A percentile compares a stretch with the other conserved stretches of the same genome.
Evolutionary conservation across 2,797 vertebrate genomes (phyloP).

Genomic region (Argentina silus): DNA sequence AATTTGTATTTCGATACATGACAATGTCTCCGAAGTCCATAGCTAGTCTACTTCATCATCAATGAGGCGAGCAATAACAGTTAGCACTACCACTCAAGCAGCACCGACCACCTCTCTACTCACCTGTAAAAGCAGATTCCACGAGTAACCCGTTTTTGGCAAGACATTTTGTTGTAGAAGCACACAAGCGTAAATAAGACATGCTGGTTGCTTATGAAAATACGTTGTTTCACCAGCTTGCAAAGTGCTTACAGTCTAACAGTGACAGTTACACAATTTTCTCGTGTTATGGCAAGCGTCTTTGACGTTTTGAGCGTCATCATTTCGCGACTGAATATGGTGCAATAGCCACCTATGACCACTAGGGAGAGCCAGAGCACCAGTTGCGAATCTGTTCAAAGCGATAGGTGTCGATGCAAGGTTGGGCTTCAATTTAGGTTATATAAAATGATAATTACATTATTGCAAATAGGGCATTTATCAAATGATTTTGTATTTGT

Average conservation of each 20-base stretch:
- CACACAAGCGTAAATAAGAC: conserved; percentile 43
- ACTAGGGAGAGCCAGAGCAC: conserved; percentile 28
- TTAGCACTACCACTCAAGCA: neutral
- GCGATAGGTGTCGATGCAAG: neutral
- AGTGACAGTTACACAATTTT: conserved; percentile 34
- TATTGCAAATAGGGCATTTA: too few relatives aligned
- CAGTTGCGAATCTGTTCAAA: neutral
- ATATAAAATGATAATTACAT: too few relatives aligned
- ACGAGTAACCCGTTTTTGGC: conserved; percentile 16
- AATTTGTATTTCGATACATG: too few relatives aligned
- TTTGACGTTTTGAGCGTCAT: conserved; percentile 50
- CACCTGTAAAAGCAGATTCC: conserved; percentile 55
- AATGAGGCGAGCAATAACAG: too few relatives aligned
- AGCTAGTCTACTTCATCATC: too few relatives aligned
- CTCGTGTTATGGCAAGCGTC: conserved; percentile 27
- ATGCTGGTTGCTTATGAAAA: conserved; percentile 34
- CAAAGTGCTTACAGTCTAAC: neutral
- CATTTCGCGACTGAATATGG: conserved; percentile 19
- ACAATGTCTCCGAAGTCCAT: too few relatives aligned
- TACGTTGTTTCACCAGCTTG: neutral
- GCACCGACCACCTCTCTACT: neutral
- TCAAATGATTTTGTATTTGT: too few relatives aligned
- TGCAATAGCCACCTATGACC: neutral
- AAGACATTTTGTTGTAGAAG: conserved; percentile 24
- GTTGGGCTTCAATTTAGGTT: too few relatives aligned